Base-by-base conservation (phyloP, 2,113 vertebrate species). In the Amblyopsis rosae region DNA sequence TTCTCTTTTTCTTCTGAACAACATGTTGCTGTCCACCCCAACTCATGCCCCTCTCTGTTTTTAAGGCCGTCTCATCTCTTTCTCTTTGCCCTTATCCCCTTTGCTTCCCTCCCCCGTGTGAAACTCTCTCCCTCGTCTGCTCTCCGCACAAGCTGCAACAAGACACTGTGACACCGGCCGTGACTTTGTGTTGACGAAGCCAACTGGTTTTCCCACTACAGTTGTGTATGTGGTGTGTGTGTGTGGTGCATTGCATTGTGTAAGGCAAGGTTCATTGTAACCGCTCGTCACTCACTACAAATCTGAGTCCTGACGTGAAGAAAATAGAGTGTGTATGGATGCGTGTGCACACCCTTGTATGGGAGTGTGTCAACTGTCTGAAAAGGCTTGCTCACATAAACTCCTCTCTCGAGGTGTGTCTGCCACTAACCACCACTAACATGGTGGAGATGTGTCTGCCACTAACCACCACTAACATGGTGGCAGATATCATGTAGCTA, bases 111-210 rank as follows among this genome's bases (percentile, higher is more conserved):
- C 80, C 84, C 67, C 82, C 82, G 80, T 92, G 88, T 86, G 89
- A 91, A 92, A 91, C 82, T 65, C 26, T 68, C 72, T 88, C 50
- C 76, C 81, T 80, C 77, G 81, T 79, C 85, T 84, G 73, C 75
- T 81, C 73, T 70, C 62, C 1, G 79, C 84, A 57, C 92, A 93
- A 87, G 92, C 85, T 53, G 85, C 83, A 91, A 92, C 92, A 90
- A 3, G 90, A 92, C 79, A 90, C 87, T 54, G 73, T 79, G 84
- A 85, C 85, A 77, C 84, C 88, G 73, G 75, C 70, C 9, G 9
- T 55, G 17, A 82, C 80, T 88, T 86, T 87, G 86, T 88, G 85
- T 77, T 82, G 77, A 84, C 88, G 86, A 57, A 81, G 74, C 77
- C 68, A 90, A 91, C 89, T 82, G 91, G 90, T 91, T 91, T 56